These are phyloP conservation scores for Hydrotaea cyrtoneurina DNA, from an alignment of 2,888 invertebrate genomes.

Conservation along the genomic window DNA sequence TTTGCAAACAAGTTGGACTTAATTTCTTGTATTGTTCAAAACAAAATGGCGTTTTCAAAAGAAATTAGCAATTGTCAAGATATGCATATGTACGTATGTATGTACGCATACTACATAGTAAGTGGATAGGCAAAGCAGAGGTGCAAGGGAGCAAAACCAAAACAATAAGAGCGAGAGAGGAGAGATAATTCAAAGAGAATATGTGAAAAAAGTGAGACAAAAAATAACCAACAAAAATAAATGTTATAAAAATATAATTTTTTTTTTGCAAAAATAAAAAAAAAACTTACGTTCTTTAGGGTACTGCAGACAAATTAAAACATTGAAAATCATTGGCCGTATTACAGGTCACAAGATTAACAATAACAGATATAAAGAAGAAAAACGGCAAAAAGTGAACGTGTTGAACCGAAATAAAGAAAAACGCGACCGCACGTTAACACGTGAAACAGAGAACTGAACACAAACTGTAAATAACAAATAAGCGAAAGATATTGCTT, in stretches of 20 bases:
- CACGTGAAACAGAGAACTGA: constrained; percentile 74
- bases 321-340: constrained; percentile 19
- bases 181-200: constrained; percentile 8
- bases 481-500: constrained; percentile 62
- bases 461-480: constrained; percentile 64
- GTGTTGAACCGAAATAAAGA: constrained; percentile 50
- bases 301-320: constrained; percentile 8
- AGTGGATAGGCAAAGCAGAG: constrained; percentile 7
- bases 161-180: constrained; percentile 25
- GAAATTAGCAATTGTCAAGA: constrained; percentile 1
- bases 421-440: constrained; percentile 69
- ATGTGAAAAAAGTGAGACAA: constrained; percentile 10
- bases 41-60: constrained; percentile 57
- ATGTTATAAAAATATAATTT: constrained; percentile 21
- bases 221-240: constrained; percentile 26
- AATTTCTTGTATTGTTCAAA: constrained; percentile 11
- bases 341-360: constrained; percentile 47
- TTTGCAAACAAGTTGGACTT: neutral
- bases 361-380: constrained; percentile 7
- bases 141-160: constrained; percentile 25
- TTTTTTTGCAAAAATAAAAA: constrained; percentile 24
- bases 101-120: neutral
- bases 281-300: constrained; percentile 49
- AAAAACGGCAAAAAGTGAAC: constrained; percentile 45
- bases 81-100: neutral